Base-by-base conservation (phyloP, 2,888 invertebrate species). In the Smittia aterrima region DNA sequence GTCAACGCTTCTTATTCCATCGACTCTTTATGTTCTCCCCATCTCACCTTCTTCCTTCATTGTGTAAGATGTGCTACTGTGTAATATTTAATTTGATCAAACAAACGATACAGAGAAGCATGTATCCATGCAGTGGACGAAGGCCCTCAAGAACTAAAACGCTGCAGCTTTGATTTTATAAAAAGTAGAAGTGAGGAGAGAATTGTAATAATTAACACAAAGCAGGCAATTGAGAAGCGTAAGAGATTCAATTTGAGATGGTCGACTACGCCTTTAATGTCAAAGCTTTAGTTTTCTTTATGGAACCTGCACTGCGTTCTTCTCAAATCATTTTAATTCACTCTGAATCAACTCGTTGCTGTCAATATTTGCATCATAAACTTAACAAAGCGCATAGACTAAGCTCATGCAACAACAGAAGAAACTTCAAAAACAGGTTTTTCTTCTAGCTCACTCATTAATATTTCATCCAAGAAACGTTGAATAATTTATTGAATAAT, bases 21-120 rank as follows among this genome's bases (percentile, higher is more conserved):
- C 53, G 38, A 22, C 40, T 38, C n/a, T 72, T 72, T 62, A 13
- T 22, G 2, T 38, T n/a, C 20, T 58, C 58, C n/a, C 47, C 41
- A 22, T 41, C 47, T 24, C 25, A n/a, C 25, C 27, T 54, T 71
- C 54, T 47, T 54, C 27, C 24, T 27, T 13, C 20, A 47, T 41
- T 22, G 13, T 32, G 22, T 41, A 20, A 54, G 53, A 54, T 71
- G 6, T 58, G 72, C 72, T 72, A 72, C 72, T 62, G 72, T 70
- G 62, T 72, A 72, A 72, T 38, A 72, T 72, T 62, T 72, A 72
- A 72, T 62, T 72, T 72, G 72, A 72, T 72, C 72, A 72, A 62
- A 72, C 25, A 72, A 72, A 54, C 72, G 62, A 72, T 72, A 58
- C 7, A 64, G 64, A 27, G 27, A 64, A 16, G 20, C 58, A 64